Conservation (phyloP, 2,113 vertebrate genomes). For the Muntiacus muntjak region DNA sequence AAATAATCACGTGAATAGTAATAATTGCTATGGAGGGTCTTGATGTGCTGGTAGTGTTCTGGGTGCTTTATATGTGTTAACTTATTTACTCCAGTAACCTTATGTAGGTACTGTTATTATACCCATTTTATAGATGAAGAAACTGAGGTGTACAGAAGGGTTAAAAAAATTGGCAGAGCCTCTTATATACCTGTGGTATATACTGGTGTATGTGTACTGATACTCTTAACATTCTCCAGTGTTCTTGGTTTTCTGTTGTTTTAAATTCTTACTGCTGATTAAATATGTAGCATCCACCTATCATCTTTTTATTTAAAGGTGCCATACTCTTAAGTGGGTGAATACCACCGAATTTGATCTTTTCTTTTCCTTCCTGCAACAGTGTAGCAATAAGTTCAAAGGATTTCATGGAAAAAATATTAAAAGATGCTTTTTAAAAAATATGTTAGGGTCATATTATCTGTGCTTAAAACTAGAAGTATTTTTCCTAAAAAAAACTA, state of each 20-base stretch:
- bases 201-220: not conserved
- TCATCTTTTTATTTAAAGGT: constrained; percentile 4
- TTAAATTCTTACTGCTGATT: constrained; percentile 19
- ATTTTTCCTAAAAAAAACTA: constrained; percentile 24
- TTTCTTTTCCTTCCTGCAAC: not conserved
- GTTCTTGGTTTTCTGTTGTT: not conserved
- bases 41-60: not conserved
- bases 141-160: not conserved
- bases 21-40: not conserved
- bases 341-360: not conserved
- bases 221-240: not conserved
- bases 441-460: not conserved
- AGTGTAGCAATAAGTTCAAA: not conserved
- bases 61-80: not conserved
- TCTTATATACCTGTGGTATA: not conserved
- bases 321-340: not conserved
- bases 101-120: not conserved
- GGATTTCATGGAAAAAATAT: not conserved
- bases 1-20: not conserved
- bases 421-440: not conserved
- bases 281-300: not conserved
- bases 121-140: not conserved
- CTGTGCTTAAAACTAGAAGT: constrained; percentile 27
- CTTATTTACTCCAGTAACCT: not conserved
- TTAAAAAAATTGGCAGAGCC: not conserved